Base-by-base conservation (phyloP, 2,797 vertebrate genomes). In the Sphaeramia orbicularis region DNA sequence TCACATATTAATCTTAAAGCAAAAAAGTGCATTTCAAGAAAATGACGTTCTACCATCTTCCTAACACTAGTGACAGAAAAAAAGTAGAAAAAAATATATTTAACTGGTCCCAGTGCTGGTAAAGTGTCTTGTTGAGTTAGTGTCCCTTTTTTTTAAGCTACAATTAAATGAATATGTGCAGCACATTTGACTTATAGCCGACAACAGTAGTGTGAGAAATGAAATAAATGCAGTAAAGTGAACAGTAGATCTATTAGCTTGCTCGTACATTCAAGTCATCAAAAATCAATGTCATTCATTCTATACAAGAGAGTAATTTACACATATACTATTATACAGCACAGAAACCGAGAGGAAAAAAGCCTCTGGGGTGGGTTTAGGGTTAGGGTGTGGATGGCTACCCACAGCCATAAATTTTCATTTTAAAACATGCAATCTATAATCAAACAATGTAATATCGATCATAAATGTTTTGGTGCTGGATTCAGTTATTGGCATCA, bases 231-330 rank as follows among this genome's bases (percentile, higher is more conserved):
- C 60, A 6, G 4, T 52, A 40, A 65, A 47, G 45, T 80, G 41
- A 67, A 52, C 60, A 75, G 50, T 36, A 55, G 49, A 58, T 74
- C 41, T 30, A 54, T 62, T 73, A 74, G 71, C 76, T 84, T 84
- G 82, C 74, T 83, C 45, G 21, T 89, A 90, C 89, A 91, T 90
- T 90, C 87, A 81, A 66, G 51, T 83, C 77, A 88, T 91, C 75
- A 85, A 84, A 86, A 70, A 83, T 76, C 54, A 78, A 53, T 2
- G 59, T 68, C 83, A 90, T 77, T 91, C 82, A 90, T 83, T 90
- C 86, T 85, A 79, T 86, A 86, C 86, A 91, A 90, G 75, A 90
- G 77, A 86, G 80, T 81, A 54, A 89, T 90, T 90, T 86, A 90
- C 86, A 91, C 76, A 64, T 72, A 57, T 73, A 83, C 18, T 83